Percentiles rank a stretch among this genome's conserved stretches.
Conservation (phyloP, 2,797 vertebrate genomes). For the Pogonophryne albipinna region DNA sequence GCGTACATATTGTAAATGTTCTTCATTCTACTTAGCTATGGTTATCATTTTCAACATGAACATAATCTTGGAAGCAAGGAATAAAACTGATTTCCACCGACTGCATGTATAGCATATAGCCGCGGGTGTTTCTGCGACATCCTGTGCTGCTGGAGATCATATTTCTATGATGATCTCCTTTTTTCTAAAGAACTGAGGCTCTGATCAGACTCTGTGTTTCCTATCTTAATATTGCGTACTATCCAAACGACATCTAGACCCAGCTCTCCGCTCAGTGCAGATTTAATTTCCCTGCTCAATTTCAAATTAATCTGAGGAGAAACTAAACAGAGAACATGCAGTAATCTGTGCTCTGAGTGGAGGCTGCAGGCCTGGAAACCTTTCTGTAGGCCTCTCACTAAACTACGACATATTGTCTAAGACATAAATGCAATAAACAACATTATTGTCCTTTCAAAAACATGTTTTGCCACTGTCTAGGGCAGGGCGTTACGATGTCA, state of each 20-base stretch:
- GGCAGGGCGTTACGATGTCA: too few species aligned
- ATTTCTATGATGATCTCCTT: slow-evolving; percentile 25
- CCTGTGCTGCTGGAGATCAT: slow-evolving; percentile 11
- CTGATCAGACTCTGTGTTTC: slow-evolving; percentile 14
- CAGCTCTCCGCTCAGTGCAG: neutral
- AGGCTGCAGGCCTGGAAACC: too few species aligned
- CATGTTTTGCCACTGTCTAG: too few species aligned
- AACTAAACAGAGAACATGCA: neutral
- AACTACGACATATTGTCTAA: too few species aligned
- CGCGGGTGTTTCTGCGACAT: slow-evolving; percentile 1
- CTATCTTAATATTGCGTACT: neutral
- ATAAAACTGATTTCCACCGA: slow-evolving; percentile 15
- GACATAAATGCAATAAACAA: too few species aligned
- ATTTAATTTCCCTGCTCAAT: slow-evolving; percentile 4
- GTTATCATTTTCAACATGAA: neutral
- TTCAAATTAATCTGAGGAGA: neutral
- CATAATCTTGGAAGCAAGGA: neutral
- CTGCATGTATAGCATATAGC: neutral
- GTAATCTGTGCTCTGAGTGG: neutral
- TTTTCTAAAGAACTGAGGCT: neutral
- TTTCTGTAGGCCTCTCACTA: too few species aligned
- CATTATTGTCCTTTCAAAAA: too few species aligned
- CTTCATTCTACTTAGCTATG: neutral
- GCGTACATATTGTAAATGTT: neutral
- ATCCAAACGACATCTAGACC: neutral